Percentiles rank a stretch among this genome's conserved stretches.
These are phyloP conservation scores for Holacanthella duospinosa DNA, from an alignment of 2,888 invertebrate genomes.

Conservation along the genomic window DNA sequence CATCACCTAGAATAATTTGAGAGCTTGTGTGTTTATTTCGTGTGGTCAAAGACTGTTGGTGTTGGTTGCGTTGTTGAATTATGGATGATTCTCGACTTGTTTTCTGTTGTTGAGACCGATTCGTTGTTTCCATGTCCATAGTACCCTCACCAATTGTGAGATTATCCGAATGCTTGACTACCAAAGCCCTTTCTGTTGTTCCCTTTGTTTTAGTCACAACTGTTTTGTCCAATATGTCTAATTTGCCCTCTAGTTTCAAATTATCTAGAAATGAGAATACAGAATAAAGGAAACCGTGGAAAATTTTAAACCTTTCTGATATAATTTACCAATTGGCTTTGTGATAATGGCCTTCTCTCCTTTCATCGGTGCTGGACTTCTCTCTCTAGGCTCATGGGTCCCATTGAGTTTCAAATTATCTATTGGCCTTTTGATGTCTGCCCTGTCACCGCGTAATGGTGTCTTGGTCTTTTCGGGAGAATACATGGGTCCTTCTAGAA, in stretches of 20 bases:
- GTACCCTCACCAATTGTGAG: conserved; percentile 31
- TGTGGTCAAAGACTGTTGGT: conserved; percentile 1
- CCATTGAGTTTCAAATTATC: conserved; percentile 35
- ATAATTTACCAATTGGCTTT: conserved; percentile 41
- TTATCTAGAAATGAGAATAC: conserved; percentile 44
- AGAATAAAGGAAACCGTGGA: conserved; percentile 16
- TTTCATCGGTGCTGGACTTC: conserved; percentile 40
- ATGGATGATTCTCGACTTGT: conserved; percentile 11
- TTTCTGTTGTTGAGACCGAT: conserved; percentile 12
- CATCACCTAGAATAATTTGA: conserved; percentile 29
- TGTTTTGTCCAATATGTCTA: conserved; percentile 19
- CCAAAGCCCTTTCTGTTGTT: conserved; percentile 32
- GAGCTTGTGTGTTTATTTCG: conserved; percentile 20
- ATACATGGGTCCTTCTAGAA: conserved; percentile 15
- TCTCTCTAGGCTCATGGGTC: conserved; percentile 40
- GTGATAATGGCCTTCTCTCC: conserved; percentile 41
- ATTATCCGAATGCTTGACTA: conserved; percentile 34
- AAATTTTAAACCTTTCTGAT: neutral
- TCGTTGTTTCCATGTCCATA: conserved; percentile 31
- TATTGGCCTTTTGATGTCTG: conserved; percentile 23
- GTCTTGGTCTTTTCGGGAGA: conserved; percentile 1
- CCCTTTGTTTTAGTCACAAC: conserved; percentile 15
- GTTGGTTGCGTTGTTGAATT: conserved; percentile 9
- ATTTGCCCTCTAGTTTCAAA: conserved; percentile 54
- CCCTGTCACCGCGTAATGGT: conserved; percentile 5